These are phyloP conservation scores for Hylia prasina DNA, from an alignment of 2,113 vertebrate species.

Conservation along the genomic window DNA sequence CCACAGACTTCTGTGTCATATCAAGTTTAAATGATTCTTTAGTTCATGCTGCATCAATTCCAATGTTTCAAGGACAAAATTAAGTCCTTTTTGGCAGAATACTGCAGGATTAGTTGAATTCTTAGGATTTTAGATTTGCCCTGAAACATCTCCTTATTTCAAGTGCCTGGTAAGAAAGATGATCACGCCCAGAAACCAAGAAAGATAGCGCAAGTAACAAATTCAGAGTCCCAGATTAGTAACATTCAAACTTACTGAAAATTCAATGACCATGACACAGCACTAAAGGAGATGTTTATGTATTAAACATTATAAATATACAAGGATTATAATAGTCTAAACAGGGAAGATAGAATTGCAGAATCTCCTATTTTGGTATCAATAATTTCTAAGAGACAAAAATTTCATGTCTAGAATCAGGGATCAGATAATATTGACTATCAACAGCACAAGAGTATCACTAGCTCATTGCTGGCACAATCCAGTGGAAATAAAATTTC, in stretches of 20 bases:
- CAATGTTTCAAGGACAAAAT: not conserved
- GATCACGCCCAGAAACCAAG: not conserved
- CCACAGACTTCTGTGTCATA: not conserved
- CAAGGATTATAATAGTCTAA: not conserved
- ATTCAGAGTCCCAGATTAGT: not conserved
- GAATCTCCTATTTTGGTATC: not conserved
- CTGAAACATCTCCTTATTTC: not conserved
- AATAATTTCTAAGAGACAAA: not conserved
- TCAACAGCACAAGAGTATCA: not conserved
- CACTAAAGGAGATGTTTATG: not conserved
- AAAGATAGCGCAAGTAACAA: not conserved
- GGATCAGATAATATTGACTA: not conserved
- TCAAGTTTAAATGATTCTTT: not conserved
- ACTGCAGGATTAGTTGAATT: not conserved
- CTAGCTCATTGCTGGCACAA: not conserved
- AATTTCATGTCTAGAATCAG: not conserved
- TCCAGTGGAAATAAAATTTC: not conserved
- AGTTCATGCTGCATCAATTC: not conserved
- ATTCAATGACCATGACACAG: not conserved
- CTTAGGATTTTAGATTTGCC: not conserved
- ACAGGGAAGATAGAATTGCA: not conserved
- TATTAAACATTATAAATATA: not conserved
- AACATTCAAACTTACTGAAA: not conserved
- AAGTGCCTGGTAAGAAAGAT: not conserved
- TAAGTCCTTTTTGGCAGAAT: not conserved